Percentiles rank a stretch among this genome's conserved stretches.
phyloP scores from a whole-genome alignment of 2,888 invertebrate genomes.

The Parapristionchus giblindavisi region DNA sequence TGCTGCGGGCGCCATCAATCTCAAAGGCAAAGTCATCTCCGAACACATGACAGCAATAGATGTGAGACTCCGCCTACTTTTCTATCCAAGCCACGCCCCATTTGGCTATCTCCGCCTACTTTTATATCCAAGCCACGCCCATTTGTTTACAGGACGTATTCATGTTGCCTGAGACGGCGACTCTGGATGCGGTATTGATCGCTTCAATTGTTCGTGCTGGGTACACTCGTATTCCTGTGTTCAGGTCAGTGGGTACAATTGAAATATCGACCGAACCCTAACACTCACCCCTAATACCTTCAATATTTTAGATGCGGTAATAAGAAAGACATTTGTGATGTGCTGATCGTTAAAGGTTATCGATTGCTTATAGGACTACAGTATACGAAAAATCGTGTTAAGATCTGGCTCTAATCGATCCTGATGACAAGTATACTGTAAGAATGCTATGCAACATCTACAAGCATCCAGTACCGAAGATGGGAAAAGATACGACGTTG shows the following conservation, averaged over 20 bases:
- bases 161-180: constrained; percentile 35
- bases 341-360: constrained; percentile 18
- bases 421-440: constrained; percentile 35
- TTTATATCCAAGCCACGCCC: neutral
- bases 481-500: neutral
- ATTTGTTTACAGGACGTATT: constrained; percentile 35
- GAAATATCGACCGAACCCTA: no score
- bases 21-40: neutral
- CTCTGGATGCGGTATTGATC: neutral
- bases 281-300: no score
- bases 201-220: constrained; percentile 8
- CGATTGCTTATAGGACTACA: neutral
- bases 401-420: constrained; percentile 38
- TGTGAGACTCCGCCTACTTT: neutral
- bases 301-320: neutral
- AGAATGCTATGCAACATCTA: constrained; percentile 33
- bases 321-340: constrained; percentile 26
- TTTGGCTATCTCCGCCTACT: neutral
- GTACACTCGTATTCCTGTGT: constrained; percentile 37
- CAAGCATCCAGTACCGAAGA: constrained; percentile 29
- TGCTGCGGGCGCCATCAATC: constrained; percentile 22
- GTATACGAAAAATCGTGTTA: no score
- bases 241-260: no score
- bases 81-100: neutral
- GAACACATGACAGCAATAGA: constrained; percentile 20